Evolutionary conservation across 2,797 vertebrate genomes (phyloP), one percentile per base, ranked within the genome.

Genomic region (Lagodon rhomboides): DNA sequence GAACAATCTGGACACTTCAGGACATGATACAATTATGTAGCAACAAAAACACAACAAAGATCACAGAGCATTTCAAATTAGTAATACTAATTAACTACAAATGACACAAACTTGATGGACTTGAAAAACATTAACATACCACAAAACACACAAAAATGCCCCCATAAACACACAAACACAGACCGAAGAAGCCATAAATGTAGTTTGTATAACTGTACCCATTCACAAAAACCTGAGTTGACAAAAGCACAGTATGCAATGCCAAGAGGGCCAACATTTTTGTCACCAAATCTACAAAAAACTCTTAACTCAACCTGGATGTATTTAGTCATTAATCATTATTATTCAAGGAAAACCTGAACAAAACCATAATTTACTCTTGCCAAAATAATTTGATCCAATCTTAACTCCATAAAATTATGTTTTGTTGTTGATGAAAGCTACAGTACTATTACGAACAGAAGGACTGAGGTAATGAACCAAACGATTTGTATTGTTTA

Each of bases 171-270:
- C 53, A 50, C 23, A 58, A 25, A 59, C 16, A 51, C 38, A 44
- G 12, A 67, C 12, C 3, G 2, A 62, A 58, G 25, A 20, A 46
- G 68, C 23, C 18, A 34, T 17, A 10, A 56, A 55, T 54, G 22
- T 25, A 17, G 15, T 51, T 79, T 54, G 34, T 51, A 27, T 34
- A 38, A 30, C 18, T 53, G n/a, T 30, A 34, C 30, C n/a, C 50
- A 50, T 58, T 79, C 77, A 75, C 54, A 56, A 50, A 73, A 65
- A 80, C 76, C 82, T 84, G 79, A 87, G 82, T 16, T 46, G 63
- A 62, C 27, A 59, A 60, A 82, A 38, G 46, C 43, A 77, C 25
- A 73, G 11, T 50, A 30, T 27, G 44, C 60, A 47, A 51, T 10
- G 50, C 15, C 69, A 67, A 64, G 22, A 47, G 25, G n/a, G 30